Conservation (phyloP, 2,113 vertebrate genomes). For the Ailurus styani region DNA sequence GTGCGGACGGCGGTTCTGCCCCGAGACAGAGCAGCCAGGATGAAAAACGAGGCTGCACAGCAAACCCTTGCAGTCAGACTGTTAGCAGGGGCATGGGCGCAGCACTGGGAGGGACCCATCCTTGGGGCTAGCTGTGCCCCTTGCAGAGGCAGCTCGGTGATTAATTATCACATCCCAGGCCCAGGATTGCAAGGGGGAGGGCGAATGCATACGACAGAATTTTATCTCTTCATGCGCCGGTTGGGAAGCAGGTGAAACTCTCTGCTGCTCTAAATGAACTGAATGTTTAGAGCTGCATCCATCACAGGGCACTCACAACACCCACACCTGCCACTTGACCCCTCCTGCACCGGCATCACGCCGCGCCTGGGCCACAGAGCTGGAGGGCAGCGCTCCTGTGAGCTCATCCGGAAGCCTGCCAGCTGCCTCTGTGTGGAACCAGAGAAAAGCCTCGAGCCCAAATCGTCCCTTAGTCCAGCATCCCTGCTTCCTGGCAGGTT, state of each 20-base stretch:
- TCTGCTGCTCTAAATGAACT: not conserved
- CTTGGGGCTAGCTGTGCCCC: constrained; percentile 5
- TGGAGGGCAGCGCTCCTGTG: not conserved
- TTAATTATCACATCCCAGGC: constrained; percentile 58
- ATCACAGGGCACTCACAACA: not conserved
- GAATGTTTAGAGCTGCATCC: not conserved
- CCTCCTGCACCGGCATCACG: not conserved
- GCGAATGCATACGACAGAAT: constrained; percentile 53
- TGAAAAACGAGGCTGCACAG: constrained; percentile 69
- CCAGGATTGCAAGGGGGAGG: constrained; percentile 17
- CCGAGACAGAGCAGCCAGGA: constrained; percentile 25
- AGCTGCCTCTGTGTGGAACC: not conserved
- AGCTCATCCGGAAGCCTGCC: not conserved
- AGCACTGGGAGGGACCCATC: constrained; percentile 47
- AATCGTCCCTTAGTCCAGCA: not conserved
- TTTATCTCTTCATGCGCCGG: not conserved
- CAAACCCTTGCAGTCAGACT: constrained; percentile 70
- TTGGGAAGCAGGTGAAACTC: not conserved
- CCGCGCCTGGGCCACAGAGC: not conserved
- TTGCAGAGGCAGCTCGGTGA: constrained; percentile 39
- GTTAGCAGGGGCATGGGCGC: constrained; percentile 46
- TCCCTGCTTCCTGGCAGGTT: not conserved
- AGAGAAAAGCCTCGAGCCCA: not conserved
- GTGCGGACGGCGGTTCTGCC: constrained; percentile 54
- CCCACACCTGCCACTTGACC: not conserved